phyloP scores from a whole-genome alignment of 2,113 vertebrate species.

The Thunnus thynnus region DNA sequence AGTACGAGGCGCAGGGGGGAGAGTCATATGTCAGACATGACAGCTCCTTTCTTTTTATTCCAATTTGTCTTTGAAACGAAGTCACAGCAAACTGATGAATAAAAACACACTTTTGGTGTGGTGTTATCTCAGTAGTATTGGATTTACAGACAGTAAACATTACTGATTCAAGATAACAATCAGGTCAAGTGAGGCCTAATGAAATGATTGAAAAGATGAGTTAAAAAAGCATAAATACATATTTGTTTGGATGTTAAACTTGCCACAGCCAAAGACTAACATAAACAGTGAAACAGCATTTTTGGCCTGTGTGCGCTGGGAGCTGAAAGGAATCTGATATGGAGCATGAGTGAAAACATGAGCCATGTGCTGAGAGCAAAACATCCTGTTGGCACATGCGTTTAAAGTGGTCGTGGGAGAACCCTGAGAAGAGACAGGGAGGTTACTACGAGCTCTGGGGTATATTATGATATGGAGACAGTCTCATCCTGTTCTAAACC shows the following conservation, averaged over 20 bases:
- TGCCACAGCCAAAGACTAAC: neutral
- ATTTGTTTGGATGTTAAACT: neutral
- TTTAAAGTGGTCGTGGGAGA: constrained; percentile 50
- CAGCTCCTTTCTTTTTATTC: too few relatives aligned
- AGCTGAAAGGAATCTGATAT: constrained; percentile 35
- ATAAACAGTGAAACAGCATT: constrained; percentile 11
- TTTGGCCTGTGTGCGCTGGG: constrained; percentile 11
- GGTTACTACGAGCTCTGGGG: neutral
- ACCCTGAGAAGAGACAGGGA: constrained; percentile 30
- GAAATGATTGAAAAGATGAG: neutral
- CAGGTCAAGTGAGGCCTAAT: neutral
- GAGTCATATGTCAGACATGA: too few relatives aligned
- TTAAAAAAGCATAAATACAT: neutral
- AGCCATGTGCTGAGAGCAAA: constrained; percentile 56
- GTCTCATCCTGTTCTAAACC: neutral
- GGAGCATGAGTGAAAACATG: constrained; percentile 60
- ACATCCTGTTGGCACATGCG: constrained; percentile 69
- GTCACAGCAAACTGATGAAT: neutral
- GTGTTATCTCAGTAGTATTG: neutral
- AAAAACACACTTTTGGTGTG: neutral
- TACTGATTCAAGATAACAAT: neutral
- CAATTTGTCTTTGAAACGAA: too few relatives aligned
- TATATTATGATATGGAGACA: neutral
- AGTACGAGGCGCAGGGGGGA: too few relatives aligned
- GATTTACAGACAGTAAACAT: neutral